These are phyloP conservation scores for Sciurus vulgaris DNA, from an alignment of 2,797 vertebrate species.

Conservation along the genomic window DNA sequence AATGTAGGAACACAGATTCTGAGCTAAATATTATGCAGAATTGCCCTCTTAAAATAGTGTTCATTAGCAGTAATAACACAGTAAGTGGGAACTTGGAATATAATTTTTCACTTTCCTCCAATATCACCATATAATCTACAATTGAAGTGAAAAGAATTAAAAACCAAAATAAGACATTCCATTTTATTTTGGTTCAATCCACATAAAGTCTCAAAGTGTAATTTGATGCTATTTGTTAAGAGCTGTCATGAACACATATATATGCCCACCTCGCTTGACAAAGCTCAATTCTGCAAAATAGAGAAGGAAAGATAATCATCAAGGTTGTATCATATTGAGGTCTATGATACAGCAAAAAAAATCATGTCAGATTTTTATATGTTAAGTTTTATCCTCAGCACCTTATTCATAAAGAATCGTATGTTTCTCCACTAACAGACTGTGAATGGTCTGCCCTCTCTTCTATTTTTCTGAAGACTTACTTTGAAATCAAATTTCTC, in stretches of 20 bases:
- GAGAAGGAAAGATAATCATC: not conserved
- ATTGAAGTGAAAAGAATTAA: conserved; percentile 43
- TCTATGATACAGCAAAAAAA: not conserved
- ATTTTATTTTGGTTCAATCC: conserved; percentile 25
- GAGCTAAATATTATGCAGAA: conserved; percentile 45
- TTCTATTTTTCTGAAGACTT: not conserved
- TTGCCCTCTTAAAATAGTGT: conserved; percentile 40
- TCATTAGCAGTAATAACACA: conserved; percentile 19
- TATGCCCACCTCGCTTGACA: not conserved
- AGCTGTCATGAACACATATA: not conserved
- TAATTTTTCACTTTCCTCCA: not conserved
- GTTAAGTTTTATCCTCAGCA: not conserved
- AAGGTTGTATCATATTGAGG: not conserved
- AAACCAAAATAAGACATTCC: not conserved
- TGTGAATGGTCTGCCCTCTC: not conserved
- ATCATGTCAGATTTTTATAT: not conserved
- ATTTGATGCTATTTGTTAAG: conserved; percentile 47
- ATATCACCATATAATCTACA: not conserved
- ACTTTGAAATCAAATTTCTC: not conserved
- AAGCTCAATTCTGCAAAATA: conserved; percentile 13
- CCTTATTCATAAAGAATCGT: not conserved
- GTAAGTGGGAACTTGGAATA: not conserved
- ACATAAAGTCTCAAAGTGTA: not conserved
- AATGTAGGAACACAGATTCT: conserved; percentile 40
- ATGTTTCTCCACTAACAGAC: not conserved